Base-by-base conservation (phyloP, 37 sponge, comb jelly and placozoan genomes). In the Geodia barretti region DNA sequence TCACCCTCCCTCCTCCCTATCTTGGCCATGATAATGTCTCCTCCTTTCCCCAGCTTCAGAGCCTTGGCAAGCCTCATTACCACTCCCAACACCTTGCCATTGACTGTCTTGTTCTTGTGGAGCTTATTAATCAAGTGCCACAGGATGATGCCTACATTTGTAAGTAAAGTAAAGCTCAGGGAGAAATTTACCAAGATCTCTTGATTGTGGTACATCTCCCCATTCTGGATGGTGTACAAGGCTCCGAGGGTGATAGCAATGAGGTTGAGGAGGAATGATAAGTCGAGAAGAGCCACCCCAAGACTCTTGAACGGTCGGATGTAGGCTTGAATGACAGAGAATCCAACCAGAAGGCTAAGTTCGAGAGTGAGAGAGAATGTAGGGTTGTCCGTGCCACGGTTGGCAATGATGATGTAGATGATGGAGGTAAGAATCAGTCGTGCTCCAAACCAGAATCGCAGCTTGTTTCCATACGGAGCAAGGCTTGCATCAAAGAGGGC, bases 381-480 rank as follows among this genome's bases (percentile, higher is more conserved):
- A 32, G 54, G 73, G 17, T 41, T 3, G 30, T 76, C 59, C 1
- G 69, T 42, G 2, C 70, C 84, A 29, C 33, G 20, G 7, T 58
- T 39, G 4, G 75, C 77, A 76, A 54, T 68, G 2, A 59, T 73
- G 9, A 39, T 63, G 14, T 67, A 63, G 39, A 86, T 79, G n/a
- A 26, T 70, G 19, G 74, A n/a, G 11, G 79, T 60, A 33, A 68
- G 8, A 1, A 76, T 1, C 7, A 83, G 62, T 29, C 87, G 38
- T 29, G 79, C 3, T 60, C 80, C 87, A 86, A 86, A 73, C 87
- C 87, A 86, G 66, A 36, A 64, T 41, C 80, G 80, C 23, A 37
- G 79, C 17, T 64, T 62, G 87, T 79, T 75, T 34, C 74, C 73
- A 67, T 72, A 86, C 20, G 80, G 87, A 41, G 68, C 87, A 54